Evolutionary conservation across 2,113 vertebrate genomes (phyloP), one percentile per base, ranked within the genome.

Genomic region (Myrmecophaga tridactyla): DNA sequence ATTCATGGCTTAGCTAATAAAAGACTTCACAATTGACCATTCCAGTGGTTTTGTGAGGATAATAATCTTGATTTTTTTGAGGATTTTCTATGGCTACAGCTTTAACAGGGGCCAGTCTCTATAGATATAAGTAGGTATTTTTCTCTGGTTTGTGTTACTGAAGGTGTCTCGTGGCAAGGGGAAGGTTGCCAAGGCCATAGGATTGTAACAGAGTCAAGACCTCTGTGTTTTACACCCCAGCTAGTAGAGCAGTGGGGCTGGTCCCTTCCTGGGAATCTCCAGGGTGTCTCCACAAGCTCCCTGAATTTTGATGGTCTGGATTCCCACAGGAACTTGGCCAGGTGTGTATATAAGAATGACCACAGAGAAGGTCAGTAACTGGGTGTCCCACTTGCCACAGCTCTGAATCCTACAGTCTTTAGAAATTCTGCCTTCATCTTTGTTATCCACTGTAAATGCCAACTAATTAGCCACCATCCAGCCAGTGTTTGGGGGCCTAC

Each of bases 1-100:
- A 43, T 94, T 90, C n/a, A 94, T 97, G 95, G 67, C 92, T 96
- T 90, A 94, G 72, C n/a, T 96, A 92, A 85, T 94, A 62, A 90
- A 96, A 96, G 72, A 85, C 62, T 88, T 97, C 27, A 65, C 2
- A 15, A 48, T 43, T 15, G 63, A 89, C 72, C 36, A 48, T 65
- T 84, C 51, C 48, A 58, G 3, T 53, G 58, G 65, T 70, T 86
- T 96, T 39, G 12, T 88, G 58, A 96, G 72, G 56, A n/a, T n/a
- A n/a, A n/a, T n/a, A n/a, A n/a, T 20, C 21, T 58, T 67, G 63
- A 91, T 92, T 86, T 29, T 77, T 94, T 53, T 88, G 83, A 90
- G 73, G 65, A 17, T 31, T 94, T 51, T 60, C 36, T 62, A 1
- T 92, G 36, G 34, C n/a, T 53, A 14, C 10, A 85, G 41, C 36